Conservation (phyloP, 1,140 invertebrate genomes). For the Psilanteris sp. region DNA sequence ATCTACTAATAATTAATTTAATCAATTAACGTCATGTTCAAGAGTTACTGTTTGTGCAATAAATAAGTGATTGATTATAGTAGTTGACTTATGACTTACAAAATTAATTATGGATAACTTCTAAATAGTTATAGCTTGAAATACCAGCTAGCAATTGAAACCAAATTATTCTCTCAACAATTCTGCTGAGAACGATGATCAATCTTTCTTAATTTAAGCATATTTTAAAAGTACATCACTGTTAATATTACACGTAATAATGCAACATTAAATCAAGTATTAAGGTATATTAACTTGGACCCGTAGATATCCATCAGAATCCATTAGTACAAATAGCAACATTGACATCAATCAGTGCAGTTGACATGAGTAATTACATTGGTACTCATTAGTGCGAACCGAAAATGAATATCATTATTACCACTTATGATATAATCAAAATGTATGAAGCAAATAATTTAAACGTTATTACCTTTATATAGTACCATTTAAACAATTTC, state of each 20-base stretch:
- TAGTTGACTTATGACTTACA: slow-evolving; percentile 39
- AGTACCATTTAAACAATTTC: no score
- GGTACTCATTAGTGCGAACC: slow-evolving; percentile 17
- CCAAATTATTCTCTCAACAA: slow-evolving; percentile 26
- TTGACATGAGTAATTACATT: slow-evolving; percentile 37
- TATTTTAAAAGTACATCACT: slow-evolving; percentile 6
- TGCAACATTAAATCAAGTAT: slow-evolving; percentile 17
- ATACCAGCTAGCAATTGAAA: slow-evolving; percentile 20
- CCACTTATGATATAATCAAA: slow-evolving; percentile 26
- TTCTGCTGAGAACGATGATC: slow-evolving; percentile 3
- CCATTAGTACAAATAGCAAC: slow-evolving; percentile 38
- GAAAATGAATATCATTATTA: slow-evolving; percentile 27
- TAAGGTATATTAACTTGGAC: slow-evolving; percentile 18
- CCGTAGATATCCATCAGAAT: slow-evolving; percentile 27
- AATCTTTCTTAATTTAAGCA: slow-evolving; percentile 21
- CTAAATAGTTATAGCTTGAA: slow-evolving; percentile 23
- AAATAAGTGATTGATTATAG: slow-evolving; percentile 45
- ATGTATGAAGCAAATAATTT: neutral
- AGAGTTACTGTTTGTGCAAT: slow-evolving; percentile 28
- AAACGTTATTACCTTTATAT: no score
- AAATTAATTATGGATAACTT: slow-evolving; percentile 42
- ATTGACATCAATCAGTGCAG: slow-evolving; percentile 41
- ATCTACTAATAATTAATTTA: slow-evolving; percentile 32
- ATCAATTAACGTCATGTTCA: slow-evolving; percentile 39
- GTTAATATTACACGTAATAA: neutral